These are phyloP conservation scores for Leucoptera coffeella DNA, from an alignment of 2,888 invertebrate genomes.

Conservation along the genomic window DNA sequence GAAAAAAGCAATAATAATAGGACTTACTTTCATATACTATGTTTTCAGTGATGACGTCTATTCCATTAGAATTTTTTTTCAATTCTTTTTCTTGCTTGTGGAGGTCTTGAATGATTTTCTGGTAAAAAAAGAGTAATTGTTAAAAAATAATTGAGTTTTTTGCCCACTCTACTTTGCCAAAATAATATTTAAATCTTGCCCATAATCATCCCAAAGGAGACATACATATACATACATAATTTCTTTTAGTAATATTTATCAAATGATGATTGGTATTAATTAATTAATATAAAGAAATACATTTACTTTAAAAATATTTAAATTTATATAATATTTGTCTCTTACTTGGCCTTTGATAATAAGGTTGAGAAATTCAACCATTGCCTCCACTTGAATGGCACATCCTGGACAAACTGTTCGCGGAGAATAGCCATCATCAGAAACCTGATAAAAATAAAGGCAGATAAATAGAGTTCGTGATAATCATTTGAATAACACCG, in stretches of 20 bases:
- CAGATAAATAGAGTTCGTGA: no score
- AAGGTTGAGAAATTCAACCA: constrained; percentile 66
- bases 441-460: constrained; percentile 42
- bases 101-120: constrained; percentile 35
- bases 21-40: constrained; percentile 31
- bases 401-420: constrained; percentile 72
- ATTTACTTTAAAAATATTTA: not conserved
- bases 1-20: not conserved
- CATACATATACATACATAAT: no score
- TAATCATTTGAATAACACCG: no score
- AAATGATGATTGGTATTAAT: no score
- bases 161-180: no score
- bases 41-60: constrained; percentile 22
- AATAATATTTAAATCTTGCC: no score
- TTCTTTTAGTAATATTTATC: no score
- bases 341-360: constrained; percentile 62
- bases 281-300: not conserved
- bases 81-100: constrained; percentile 29
- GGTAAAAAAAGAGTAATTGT: no score
- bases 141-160: no score
- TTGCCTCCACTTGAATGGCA: constrained; percentile 67
- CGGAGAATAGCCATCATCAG: constrained; percentile 63
- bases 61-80: constrained; percentile 15
- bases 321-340: not conserved
- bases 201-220: no score